Base-by-base conservation (phyloP, 2,113 vertebrate genomes). In the Seriola rivoliana region DNA sequence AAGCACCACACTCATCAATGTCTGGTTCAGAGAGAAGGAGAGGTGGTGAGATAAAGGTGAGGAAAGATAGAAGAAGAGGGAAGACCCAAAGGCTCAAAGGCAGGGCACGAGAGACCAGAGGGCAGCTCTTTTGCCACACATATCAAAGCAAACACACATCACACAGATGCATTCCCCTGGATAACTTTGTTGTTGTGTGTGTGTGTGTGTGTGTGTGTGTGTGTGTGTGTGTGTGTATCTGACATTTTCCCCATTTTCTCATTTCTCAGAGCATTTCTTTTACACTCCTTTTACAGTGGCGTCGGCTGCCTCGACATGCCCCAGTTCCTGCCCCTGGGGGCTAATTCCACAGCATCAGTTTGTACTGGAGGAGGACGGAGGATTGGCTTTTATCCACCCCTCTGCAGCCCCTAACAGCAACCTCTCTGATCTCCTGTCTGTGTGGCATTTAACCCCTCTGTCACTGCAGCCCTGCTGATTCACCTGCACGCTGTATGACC, bases 261-360 rank as follows among this genome's bases (percentile, higher is more conserved):
- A 75, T 90, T 89, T 93, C 84, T 91, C 78, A 75, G 75, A 90
- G 87, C 83, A 75, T 87, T 91, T 90, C 88, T 89, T 79, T 48
- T 66, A 63, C 78, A 71, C 81, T 90, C 76, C 88, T 92, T 86
- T 87, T 81, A 92, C 89, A 89, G 88, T 75, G 83, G 74, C 10
- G 57, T 87, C 58, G 76, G 78, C 90, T 94, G 95, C 90, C 93
- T 92, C 75, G 66, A 94, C 94, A 85, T 88, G 94, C 90, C 91
- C 83, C 84, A 83, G 91, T 95, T 95, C 93, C 94, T 94, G 92
- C 84, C 90, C 93, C 95, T 92, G 88, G 88, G 89, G 93, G 92
- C 93, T 94, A 90, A 95, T 95, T 95, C 95, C 94, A 91, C 73
- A 82, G 85, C 91, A 85, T 93, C 88, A 85, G 90, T 90, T 89